Evolutionary conservation across 2,113 vertebrate genomes (phyloP).

Genomic region (Pluvialis apricaria): DNA sequence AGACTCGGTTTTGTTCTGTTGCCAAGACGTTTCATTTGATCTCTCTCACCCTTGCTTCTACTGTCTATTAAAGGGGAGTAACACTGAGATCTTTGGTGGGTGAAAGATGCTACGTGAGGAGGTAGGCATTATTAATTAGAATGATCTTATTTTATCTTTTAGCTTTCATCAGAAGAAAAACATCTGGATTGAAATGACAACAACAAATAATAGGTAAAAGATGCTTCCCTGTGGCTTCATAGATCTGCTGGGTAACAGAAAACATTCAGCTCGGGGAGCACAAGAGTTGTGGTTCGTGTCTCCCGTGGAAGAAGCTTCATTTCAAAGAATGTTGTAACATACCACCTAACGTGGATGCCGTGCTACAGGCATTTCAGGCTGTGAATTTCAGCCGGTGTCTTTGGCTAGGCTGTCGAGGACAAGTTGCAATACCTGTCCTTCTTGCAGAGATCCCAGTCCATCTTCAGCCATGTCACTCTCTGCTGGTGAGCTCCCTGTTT

Average conservation of each 20-base stretch:
- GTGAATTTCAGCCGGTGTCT: background rate
- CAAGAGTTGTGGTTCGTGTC: background rate
- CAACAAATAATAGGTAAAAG: background rate
- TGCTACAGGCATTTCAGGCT: background rate
- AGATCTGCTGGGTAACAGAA: background rate
- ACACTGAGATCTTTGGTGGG: background rate
- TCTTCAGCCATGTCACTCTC: background rate
- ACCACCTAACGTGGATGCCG: background rate
- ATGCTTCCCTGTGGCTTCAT: background rate
- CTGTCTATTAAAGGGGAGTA: background rate
- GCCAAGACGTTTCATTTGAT: background rate
- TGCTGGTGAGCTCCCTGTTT: background rate
- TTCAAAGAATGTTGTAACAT: background rate
- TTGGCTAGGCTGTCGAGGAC: background rate
- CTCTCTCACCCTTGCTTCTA: background rate
- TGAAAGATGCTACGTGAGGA: background rate
- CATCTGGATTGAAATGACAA: background rate
- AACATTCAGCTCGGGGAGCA: background rate
- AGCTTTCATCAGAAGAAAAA: background rate
- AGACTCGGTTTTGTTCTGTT: background rate
- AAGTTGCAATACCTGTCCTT: background rate
- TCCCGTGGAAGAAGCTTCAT: background rate
- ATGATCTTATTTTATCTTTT: background rate
- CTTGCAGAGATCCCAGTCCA: background rate
- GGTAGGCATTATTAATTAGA: background rate